Percentiles rank a stretch among this genome's conserved stretches.
phyloP scores from a whole-genome alignment of 2,888 invertebrate species.

The Stenchaetothrips biformis region DNA sequence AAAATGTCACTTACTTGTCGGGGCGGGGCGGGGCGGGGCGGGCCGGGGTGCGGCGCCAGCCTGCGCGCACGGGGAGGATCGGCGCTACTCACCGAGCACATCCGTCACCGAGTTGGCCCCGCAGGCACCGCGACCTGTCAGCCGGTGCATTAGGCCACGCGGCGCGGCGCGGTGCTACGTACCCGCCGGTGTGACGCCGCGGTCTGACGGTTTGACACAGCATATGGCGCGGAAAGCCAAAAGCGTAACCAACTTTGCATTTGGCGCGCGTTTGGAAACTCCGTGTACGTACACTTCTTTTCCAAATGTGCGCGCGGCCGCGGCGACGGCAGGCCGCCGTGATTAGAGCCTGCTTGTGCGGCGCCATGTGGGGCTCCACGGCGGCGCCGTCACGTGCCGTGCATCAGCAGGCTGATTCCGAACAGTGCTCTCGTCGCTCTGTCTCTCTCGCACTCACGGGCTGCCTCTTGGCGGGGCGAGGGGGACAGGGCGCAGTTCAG shows the following conservation, averaged over 20 bases:
- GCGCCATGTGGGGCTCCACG: background rate
- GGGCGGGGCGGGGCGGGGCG: background rate
- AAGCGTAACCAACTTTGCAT: too few species aligned
- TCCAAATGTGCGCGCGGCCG: background rate
- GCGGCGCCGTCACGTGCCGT: too few species aligned
- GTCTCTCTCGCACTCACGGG: too few species aligned
- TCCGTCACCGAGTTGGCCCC: background rate
- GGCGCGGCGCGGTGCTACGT: too few species aligned
- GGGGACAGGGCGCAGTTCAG: background rate
- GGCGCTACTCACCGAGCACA: background rate
- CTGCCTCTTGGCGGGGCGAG: background rate
- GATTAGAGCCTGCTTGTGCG: background rate
- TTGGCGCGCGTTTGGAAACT: too few species aligned
- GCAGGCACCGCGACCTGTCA: background rate
- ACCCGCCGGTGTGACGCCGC: too few species aligned
- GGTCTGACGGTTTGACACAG: too few species aligned
- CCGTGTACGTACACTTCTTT: too few species aligned
- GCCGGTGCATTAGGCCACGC: background rate
- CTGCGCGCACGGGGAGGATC: background rate
- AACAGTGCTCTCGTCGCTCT: too few species aligned
- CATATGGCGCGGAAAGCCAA: too few species aligned
- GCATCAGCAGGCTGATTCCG: too few species aligned
- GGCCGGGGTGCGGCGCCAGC: background rate
- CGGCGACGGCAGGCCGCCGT: background rate
- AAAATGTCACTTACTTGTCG: slow-evolving; percentile 19